Conservation (phyloP, 2,113 vertebrate species). For the Thomomys bottae region DNA sequence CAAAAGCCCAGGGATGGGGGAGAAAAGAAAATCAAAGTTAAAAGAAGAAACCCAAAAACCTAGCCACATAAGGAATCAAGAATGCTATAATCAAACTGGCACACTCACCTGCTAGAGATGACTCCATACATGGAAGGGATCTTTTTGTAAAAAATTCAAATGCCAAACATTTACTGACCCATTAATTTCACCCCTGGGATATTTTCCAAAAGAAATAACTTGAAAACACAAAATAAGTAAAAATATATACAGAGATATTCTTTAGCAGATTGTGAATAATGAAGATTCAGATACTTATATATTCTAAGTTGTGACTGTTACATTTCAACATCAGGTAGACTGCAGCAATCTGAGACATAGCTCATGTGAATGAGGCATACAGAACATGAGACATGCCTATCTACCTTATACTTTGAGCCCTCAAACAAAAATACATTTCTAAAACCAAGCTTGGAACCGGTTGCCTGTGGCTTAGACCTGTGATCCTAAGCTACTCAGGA, state of each 20-base stretch:
- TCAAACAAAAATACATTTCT: not conserved
- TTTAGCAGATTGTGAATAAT: not conserved
- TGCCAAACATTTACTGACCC: not conserved
- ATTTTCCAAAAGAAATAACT: not conserved
- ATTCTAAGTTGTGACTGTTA: not conserved
- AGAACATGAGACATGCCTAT: not conserved
- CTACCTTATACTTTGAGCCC: not conserved
- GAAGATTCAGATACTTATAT: not conserved
- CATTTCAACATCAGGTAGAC: not conserved
- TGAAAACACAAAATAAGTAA: not conserved
- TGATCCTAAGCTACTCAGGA: too few species aligned
- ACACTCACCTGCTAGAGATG: accelerated
- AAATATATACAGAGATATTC: not conserved
- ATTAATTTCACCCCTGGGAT: not conserved
- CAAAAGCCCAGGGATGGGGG: too few species aligned
- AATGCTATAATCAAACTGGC: not conserved
- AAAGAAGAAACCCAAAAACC: not conserved
- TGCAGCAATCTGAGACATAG: not conserved
- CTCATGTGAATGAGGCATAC: accelerated
- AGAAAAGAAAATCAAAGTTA: not conserved
- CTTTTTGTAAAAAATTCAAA: not conserved
- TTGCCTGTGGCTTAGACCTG: too few species aligned
- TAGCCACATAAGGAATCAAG: not conserved
- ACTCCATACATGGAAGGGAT: not conserved
- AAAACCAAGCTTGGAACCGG: too few species aligned